Evolutionary conservation across 2,888 invertebrate species (phyloP).

Genomic region (Philopedon plagiatum): DNA sequence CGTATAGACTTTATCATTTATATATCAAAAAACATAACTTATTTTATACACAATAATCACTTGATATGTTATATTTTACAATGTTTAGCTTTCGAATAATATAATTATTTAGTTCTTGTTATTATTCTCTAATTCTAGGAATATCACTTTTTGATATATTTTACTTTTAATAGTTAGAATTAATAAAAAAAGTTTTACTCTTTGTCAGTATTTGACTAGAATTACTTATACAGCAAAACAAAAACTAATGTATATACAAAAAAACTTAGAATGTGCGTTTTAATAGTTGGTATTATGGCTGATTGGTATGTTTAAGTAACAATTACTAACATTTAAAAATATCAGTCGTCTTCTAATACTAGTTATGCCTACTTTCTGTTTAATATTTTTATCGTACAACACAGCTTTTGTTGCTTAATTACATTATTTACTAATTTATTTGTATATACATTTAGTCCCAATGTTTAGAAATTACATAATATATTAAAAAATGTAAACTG

Average conservation of each 20-base stretch:
- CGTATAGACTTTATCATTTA: background rate
- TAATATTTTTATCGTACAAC: slow-evolving; percentile 39
- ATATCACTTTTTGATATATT: slow-evolving; percentile 35
- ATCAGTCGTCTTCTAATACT: slow-evolving; percentile 46
- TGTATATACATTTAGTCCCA: slow-evolving; percentile 2
- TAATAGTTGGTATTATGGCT: background rate
- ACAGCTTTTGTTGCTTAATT: slow-evolving; percentile 36
- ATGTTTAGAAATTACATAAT: background rate
- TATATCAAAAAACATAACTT: background rate
- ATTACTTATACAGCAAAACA: background rate
- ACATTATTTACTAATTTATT: slow-evolving; percentile 12
- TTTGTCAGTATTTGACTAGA: slow-evolving; percentile 25
- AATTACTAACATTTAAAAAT: slow-evolving; percentile 28
- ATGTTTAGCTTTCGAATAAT: slow-evolving; percentile 11
- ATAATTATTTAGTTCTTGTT: background rate
- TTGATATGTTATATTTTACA: slow-evolving; percentile 40
- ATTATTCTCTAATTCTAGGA: slow-evolving; percentile 2
- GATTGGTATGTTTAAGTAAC: background rate
- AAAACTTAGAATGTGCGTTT: background rate
- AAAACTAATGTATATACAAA: background rate
- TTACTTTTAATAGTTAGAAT: background rate
- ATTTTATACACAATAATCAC: slow-evolving; percentile 25
- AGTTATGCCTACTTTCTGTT: slow-evolving; percentile 1
- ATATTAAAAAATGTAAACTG: too few relatives aligned
- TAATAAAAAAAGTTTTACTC: background rate